Percentiles rank a stretch among this genome's conserved stretches.
Evolutionary conservation across 2,888 invertebrate species (phyloP).

Genomic region (Melanotus villosus): DNA sequence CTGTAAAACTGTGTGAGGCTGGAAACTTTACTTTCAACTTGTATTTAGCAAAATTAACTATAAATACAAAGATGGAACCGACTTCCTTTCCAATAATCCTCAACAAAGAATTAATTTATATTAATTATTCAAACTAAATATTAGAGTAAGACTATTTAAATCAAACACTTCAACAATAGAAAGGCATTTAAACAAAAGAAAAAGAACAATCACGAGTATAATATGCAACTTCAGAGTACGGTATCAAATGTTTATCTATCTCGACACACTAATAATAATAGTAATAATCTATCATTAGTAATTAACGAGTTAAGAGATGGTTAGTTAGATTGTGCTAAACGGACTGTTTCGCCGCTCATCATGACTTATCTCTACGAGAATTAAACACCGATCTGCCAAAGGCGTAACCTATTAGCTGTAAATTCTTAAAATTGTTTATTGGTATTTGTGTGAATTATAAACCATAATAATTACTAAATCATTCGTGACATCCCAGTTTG

Average conservation of each 20-base stretch:
- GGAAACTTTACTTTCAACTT: too few relatives aligned
- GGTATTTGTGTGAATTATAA: too few relatives aligned
- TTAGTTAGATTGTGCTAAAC: constrained; percentile 55
- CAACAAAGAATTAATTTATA: not conserved
- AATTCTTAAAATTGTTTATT: not conserved
- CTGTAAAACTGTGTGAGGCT: too few relatives aligned
- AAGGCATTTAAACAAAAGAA: constrained; percentile 24
- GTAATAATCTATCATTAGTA: constrained; percentile 58
- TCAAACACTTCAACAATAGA: constrained; percentile 10
- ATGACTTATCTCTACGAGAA: constrained; percentile 28
- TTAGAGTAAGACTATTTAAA: not conserved
- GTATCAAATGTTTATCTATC: constrained; percentile 45
- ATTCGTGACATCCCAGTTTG: too few relatives aligned
- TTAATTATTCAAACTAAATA: not conserved
- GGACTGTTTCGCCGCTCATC: constrained; percentile 48
- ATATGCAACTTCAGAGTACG: constrained; percentile 24
- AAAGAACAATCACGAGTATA: constrained; percentile 26
- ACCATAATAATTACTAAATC: too few relatives aligned
- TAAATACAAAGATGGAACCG: not conserved
- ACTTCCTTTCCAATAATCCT: not conserved
- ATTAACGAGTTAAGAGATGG: constrained; percentile 58
- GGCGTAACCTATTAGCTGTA: not conserved
- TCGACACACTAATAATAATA: constrained; percentile 46
- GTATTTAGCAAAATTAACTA: too few relatives aligned
- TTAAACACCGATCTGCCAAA: constrained; percentile 17